These are phyloP conservation scores for Polymixis lichenea DNA, from an alignment of 2,888 invertebrate species.

Conservation along the genomic window DNA sequence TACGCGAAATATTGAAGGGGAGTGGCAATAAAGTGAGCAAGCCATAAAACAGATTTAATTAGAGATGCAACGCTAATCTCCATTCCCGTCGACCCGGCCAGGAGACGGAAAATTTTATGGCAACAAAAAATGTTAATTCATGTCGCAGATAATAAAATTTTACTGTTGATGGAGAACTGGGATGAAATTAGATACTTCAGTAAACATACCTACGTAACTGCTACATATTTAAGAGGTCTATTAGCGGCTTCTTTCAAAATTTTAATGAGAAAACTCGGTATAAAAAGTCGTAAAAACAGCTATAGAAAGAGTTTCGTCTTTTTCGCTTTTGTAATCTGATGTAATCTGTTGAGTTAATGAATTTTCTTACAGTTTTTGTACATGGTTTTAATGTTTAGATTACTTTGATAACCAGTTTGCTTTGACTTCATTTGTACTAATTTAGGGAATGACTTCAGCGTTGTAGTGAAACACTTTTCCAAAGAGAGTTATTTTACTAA, in stretches of 20 bases:
- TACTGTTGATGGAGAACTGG: slow-evolving; percentile 61
- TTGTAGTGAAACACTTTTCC: background rate
- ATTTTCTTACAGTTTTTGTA: slow-evolving; percentile 60
- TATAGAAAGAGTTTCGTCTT: slow-evolving; percentile 67
- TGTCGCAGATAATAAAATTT: slow-evolving; percentile 68
- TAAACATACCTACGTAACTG: slow-evolving; percentile 62
- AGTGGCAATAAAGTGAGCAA: slow-evolving; percentile 61
- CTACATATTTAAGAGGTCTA: slow-evolving; percentile 69
- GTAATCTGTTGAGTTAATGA: slow-evolving; percentile 65
- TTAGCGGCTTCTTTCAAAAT: slow-evolving; percentile 67
- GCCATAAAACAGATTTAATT: slow-evolving; percentile 75
- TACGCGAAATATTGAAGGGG: slow-evolving; percentile 59
- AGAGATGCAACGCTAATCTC: slow-evolving; percentile 79
- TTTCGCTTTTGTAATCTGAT: slow-evolving; percentile 64
- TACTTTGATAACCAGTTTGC: slow-evolving; percentile 26
- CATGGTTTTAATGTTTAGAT: slow-evolving; percentile 48
- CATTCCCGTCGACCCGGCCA: slow-evolving; percentile 68
- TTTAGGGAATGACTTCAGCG: background rate
- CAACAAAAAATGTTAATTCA: slow-evolving; percentile 69
- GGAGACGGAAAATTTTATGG: slow-evolving; percentile 69
- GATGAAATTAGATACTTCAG: slow-evolving; percentile 66
- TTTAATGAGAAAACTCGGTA: slow-evolving; percentile 71
- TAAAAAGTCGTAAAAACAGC: slow-evolving; percentile 70
- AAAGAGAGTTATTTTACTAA: background rate
- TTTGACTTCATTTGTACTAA: background rate